These are phyloP conservation scores for Heliconius hermathena DNA, from an alignment of 1,140 invertebrate species.

Conservation along the genomic window DNA sequence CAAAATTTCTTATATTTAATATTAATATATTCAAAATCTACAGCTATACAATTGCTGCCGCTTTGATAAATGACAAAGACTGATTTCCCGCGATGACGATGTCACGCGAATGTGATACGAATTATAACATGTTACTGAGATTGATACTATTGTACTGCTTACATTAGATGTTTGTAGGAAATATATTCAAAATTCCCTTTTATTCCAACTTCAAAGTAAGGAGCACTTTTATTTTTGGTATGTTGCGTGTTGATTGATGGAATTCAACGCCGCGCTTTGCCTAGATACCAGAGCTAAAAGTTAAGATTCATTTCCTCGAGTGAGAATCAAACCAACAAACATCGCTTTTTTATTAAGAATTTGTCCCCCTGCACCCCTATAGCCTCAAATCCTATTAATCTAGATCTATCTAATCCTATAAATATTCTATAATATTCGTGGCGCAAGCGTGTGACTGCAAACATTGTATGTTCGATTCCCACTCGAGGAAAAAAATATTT, in stretches of 20 bases:
- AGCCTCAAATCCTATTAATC: not conserved
- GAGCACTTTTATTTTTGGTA: too few relatives aligned
- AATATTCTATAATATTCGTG: too few relatives aligned
- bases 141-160: not conserved
- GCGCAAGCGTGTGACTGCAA: too few relatives aligned
- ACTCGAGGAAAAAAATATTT: too few relatives aligned
- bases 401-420: too few relatives aligned
- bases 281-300: too few relatives aligned
- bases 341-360: too few relatives aligned
- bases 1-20: not conserved
- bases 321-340: not conserved
- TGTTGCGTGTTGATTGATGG: too few relatives aligned
- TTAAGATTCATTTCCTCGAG: too few relatives aligned
- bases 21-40: constrained; percentile 2
- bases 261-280: too few relatives aligned
- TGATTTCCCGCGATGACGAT: constrained; percentile 1
- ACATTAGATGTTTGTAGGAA: not conserved
- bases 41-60: not conserved
- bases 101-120: not conserved
- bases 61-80: constrained; percentile 4
- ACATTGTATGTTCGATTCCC: too few relatives aligned
- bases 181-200: not conserved
- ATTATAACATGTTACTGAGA: not conserved
- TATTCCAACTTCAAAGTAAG: too few relatives aligned
- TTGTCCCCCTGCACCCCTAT: not conserved